Conservation (phyloP, 2,797 vertebrate genomes). For the Botia kubotai region DNA sequence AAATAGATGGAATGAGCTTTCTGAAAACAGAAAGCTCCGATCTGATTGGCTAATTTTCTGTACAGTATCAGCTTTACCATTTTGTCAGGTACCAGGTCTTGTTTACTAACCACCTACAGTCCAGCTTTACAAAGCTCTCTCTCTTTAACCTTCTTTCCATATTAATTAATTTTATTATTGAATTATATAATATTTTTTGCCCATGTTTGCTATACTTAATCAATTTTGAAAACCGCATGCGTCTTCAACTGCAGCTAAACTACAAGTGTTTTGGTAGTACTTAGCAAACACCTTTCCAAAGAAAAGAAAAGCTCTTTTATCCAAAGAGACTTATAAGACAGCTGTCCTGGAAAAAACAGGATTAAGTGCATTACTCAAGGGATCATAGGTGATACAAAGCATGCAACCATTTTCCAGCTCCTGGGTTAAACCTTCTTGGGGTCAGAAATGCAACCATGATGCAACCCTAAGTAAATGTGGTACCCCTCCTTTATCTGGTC, state of each 20-base stretch:
- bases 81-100: too few species aligned
- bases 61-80: background rate
- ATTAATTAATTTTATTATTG: too few species aligned
- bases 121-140: too few species aligned
- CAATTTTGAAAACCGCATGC: background rate
- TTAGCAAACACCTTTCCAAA: slow-evolving; percentile 3
- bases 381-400: slow-evolving; percentile 25
- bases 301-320: slow-evolving; percentile 14
- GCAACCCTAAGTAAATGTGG: background rate
- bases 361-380: slow-evolving; percentile 14
- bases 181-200: too few species aligned
- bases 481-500: too few species aligned
- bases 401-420: slow-evolving; percentile 5
- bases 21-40: background rate
- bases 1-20: background rate
- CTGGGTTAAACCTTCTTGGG: slow-evolving; percentile 1
- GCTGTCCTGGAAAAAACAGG: slow-evolving; percentile 26
- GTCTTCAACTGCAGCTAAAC: slow-evolving; percentile 8
- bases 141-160: too few species aligned
- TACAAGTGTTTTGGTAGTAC: slow-evolving; percentile 41
- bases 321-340: background rate
- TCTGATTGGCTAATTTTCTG: slow-evolving; percentile 5
- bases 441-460: slow-evolving; percentile 24
- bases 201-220: too few species aligned
- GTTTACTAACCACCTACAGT: too few species aligned